phyloP scores from a whole-genome alignment of 2,113 vertebrate genomes.

The Rattus rattus region DNA sequence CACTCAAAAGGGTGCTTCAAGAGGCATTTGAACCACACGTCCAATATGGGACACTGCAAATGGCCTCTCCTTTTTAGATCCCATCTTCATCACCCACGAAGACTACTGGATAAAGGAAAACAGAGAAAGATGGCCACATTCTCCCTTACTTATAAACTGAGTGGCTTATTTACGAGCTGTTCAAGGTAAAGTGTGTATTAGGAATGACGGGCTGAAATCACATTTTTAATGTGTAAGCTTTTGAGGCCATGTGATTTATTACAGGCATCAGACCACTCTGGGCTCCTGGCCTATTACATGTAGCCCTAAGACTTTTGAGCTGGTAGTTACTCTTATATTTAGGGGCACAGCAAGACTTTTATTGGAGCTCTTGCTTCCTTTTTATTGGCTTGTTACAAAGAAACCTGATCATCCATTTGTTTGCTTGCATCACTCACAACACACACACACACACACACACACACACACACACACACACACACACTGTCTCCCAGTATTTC shows the following conservation, averaged over 20 bases:
- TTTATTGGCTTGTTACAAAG: conserved; percentile 4
- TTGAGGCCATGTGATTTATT: background rate
- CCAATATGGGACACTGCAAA: no score
- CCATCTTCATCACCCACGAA: background rate
- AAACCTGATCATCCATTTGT: background rate
- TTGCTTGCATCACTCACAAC: background rate
- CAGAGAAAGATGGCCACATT: background rate
- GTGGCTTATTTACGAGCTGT: conserved; percentile 1
- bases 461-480: background rate
- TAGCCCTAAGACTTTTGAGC: background rate
- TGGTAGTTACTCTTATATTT: background rate
- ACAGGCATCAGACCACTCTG: no score
- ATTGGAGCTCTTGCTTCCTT: background rate
- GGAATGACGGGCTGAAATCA: background rate
- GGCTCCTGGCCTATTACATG: background rate
- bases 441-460: background rate
- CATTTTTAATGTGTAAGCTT: background rate
- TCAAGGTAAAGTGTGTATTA: background rate
- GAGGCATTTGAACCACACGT: background rate
- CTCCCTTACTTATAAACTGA: background rate
- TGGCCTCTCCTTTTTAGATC: background rate
- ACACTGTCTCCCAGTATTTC: background rate
- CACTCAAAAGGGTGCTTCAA: background rate
- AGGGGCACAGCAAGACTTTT: background rate
- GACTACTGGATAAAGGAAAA: background rate